Evolutionary conservation across 2,888 invertebrate species (phyloP), one percentile per base, ranked within the genome.

Genomic region (Scrobipalpa atriplicella): DNA sequence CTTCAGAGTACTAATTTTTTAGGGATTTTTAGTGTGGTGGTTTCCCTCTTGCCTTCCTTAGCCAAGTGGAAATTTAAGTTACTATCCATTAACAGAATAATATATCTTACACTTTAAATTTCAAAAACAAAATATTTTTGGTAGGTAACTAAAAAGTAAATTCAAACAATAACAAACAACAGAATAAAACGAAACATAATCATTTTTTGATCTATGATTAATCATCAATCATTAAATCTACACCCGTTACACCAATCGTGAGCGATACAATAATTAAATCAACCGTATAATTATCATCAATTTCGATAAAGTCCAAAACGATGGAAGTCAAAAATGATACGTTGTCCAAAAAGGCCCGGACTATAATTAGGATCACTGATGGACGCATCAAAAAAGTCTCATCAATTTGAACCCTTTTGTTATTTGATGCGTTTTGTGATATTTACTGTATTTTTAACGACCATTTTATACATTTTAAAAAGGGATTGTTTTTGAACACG

Each of bases 351-450:
- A 68, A 67, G 67, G 68, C 75, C 76, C 72, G 73, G 70, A 52
- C 69, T 71, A 70, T 81, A 79, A 82, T 82, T 79, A 81, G 73
- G 76, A 72, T 71, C 72, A 52, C 65, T 71, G 75, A 74, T 74
- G 71, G 72, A 72, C 72, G 72, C 69, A 68, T 72, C 67, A 67
- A 69, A 71, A 67, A 71, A 65, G 54, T 62, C 65, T 67, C 68
- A 65, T 62, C 67, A 65, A 67, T 69, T 67, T 58, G 29, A 72
- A 71, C 71, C 72, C 72, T 72, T 75, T 72, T 70, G 68, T 61
- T 68, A 52, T 9, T 13, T 63, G 62, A 62, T 62, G 41, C 62
- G 13, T 62, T 63, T 56, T 52, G 11, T 39, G 18, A 47, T 62
- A 62, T 62, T 47, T 62, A 61, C 61, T 61, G 62, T 21, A 18